phyloP scores from a whole-genome alignment of 2,888 invertebrate genomes.

The Galerucella calmariensis region DNA sequence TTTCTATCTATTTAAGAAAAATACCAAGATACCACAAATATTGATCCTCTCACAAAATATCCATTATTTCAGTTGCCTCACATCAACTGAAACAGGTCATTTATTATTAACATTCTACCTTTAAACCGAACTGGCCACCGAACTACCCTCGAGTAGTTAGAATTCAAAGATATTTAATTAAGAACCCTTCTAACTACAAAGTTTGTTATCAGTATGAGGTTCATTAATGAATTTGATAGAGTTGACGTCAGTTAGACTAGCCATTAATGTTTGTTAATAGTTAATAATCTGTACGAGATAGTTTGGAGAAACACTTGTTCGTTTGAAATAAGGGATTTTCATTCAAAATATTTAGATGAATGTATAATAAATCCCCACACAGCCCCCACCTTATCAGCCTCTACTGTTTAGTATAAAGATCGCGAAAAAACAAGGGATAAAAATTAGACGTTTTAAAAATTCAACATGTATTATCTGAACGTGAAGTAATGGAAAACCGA shows the following conservation, averaged over 20 bases:
- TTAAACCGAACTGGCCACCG: conserved; percentile 23
- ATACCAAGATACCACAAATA: too few relatives aligned
- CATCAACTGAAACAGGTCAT: not conserved
- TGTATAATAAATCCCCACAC: too few relatives aligned
- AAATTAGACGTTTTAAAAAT: conserved; percentile 16
- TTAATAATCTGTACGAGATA: not conserved
- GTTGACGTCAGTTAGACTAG: conserved; percentile 58
- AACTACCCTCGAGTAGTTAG: conserved; percentile 28
- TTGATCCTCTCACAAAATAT: not conserved
- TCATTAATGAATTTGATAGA: conserved; percentile 57
- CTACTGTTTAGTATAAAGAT: not conserved
- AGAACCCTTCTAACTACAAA: conserved; percentile 29
- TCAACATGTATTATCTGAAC: conserved; percentile 6
- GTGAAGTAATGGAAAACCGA: conserved; percentile 16
- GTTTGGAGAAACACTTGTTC: not conserved
- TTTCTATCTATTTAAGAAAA: too few relatives aligned
- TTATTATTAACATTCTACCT: conserved; percentile 13
- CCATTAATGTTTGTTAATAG: conserved; percentile 59
- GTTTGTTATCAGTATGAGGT: conserved; percentile 38
- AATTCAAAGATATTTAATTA: conserved; percentile 40
- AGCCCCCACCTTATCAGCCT: too few relatives aligned
- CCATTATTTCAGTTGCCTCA: not conserved
- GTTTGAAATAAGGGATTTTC: not conserved
- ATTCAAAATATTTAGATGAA: not conserved
- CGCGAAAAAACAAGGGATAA: not conserved